Evolutionary conservation across 1,140 invertebrate species (phyloP).

Genomic region (Hetaerina americana): DNA sequence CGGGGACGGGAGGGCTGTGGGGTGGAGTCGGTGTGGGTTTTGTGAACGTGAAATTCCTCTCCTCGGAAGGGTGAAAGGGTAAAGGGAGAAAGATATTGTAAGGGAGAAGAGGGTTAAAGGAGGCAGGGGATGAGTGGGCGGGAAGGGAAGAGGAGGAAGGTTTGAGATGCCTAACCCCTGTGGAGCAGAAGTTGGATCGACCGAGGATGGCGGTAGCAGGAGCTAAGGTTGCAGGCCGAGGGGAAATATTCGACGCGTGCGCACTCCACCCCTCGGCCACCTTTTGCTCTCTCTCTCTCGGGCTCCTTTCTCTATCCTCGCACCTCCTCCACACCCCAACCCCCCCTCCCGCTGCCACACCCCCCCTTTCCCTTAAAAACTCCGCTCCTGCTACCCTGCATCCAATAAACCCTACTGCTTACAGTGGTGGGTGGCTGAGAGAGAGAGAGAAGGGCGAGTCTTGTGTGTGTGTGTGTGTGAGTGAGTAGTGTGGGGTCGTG

Average conservation of each 20-base stretch:
- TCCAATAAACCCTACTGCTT: neutral
- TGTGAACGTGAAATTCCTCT: no score
- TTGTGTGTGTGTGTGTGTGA: no score
- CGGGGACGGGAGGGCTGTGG: neutral
- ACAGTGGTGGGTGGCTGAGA: no score
- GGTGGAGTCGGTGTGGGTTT: no score
- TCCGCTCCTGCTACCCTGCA: neutral
- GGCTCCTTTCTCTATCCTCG: neutral
- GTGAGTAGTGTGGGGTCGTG: no score
- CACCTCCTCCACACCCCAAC: neutral
- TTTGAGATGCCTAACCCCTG: neutral
- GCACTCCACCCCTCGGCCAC: neutral
- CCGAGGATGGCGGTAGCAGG: neutral
- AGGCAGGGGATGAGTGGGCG: neutral
- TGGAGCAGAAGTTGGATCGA: neutral
- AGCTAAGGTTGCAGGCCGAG: neutral
- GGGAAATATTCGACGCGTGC: neutral
- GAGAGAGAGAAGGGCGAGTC: no score
- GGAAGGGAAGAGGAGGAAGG: neutral
- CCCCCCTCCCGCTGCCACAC: neutral
- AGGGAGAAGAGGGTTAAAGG: neutral
- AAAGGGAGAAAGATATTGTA: neutral
- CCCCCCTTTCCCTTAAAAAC: neutral
- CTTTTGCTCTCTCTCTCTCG: neutral
- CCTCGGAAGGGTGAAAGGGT: no score